Base-by-base conservation (phyloP, 2,888 invertebrate species). In the Melanchra persicariae region DNA sequence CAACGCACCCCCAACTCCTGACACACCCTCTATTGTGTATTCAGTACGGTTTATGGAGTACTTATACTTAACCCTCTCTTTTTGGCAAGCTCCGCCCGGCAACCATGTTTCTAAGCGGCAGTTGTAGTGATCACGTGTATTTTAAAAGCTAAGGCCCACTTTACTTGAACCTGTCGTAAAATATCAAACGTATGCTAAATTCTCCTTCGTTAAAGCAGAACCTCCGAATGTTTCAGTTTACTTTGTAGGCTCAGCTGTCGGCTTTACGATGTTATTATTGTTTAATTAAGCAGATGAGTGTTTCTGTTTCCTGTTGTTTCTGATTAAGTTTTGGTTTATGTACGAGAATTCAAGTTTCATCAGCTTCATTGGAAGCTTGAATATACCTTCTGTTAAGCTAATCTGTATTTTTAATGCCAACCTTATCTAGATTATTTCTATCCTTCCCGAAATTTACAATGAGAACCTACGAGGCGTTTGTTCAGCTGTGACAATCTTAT, bases 11-110 rank as follows among this genome's bases (percentile, higher is more conserved):
- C 69, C 55, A 49, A 22, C 71, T 45, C 66, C 80, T 58, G 72
- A 64, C 70, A 74, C 81, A 76, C 81, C 83, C 84, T 81, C 81
- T 81, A 86, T 89, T 91, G 88, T 90, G 87, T 90, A 90, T 89
- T 90, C 88, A 87, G 87, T 85, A 84, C 87, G 83, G 86, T 91
- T 93, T 92, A 93, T 88, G 87, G 86, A 87, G 89, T 86, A 88
- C 88, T 91, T 91, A 91, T 86, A 88, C 88, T 91, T 91, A 91
- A 91, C 89, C 89, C 89, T 87, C 88, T 88, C 88, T 87, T 92
- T 91, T 90, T 89, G 89, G 89, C 90, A 89, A 85, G 79, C 81
- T 77, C 82, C 83, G 74, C 85, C 84, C 75, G 81, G 79, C 75
- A 77, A 76, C 77, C 82, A 71, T 79, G 81, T 84, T 81, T 63